Evolutionary conservation across 2,797 vertebrate genomes (phyloP).

Genomic region (Peromyscus nudipes): DNA sequence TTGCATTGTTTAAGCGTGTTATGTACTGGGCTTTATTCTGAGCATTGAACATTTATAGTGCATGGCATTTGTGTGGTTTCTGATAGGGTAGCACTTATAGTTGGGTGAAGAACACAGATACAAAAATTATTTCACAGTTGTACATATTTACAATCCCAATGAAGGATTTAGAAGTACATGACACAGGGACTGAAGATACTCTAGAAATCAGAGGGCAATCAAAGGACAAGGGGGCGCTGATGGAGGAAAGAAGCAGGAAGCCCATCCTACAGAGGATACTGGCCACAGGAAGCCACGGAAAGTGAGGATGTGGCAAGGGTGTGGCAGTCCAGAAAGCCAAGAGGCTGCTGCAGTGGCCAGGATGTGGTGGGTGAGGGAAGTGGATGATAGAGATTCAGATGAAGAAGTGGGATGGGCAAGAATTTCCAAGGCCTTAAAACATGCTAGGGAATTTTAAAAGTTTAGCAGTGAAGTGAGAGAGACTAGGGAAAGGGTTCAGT

Average conservation of each 20-base stretch:
- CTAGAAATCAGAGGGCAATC: not conserved
- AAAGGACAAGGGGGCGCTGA: not conserved
- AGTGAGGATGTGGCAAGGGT: not conserved
- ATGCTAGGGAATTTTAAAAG: not conserved
- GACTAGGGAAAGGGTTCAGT: not conserved
- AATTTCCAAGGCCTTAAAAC: not conserved
- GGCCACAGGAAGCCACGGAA: not conserved
- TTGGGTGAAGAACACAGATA: not conserved
- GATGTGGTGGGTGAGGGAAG: not conserved
- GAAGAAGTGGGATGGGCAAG: not conserved
- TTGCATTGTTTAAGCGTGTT: not conserved
- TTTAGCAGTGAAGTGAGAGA: not conserved
- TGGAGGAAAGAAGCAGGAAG: not conserved
- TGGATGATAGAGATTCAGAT: not conserved
- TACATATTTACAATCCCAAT: not conserved
- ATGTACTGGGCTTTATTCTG: not conserved
- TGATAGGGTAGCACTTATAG: not conserved
- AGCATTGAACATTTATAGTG: not conserved
- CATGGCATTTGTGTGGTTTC: not conserved
- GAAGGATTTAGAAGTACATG: not conserved
- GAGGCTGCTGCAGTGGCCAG: not conserved
- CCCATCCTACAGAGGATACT: not conserved
- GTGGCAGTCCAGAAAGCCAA: not conserved
- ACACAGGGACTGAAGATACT: not conserved
- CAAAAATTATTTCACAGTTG: not conserved